A percentile compares a stretch with the other conserved stretches of the same genome.
phyloP scores from a whole-genome alignment of 2,797 vertebrate genomes.

The Poeciliopsis paucimaculata region DNA sequence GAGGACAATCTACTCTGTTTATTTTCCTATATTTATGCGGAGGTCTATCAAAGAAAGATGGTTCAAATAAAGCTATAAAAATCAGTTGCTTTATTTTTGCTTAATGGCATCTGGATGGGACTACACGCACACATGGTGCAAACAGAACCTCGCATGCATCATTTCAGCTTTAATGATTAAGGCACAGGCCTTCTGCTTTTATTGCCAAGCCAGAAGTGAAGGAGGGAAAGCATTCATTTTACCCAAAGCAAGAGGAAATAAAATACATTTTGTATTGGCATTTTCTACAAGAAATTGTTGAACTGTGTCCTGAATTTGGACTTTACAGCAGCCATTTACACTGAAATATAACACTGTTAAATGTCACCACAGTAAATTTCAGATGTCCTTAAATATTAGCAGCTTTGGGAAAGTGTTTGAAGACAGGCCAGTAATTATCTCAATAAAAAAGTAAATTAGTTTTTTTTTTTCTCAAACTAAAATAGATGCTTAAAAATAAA shows the following conservation, averaged over 20 bases:
- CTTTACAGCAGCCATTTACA: background rate
- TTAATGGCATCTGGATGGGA: background rate
- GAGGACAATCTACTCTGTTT: background rate
- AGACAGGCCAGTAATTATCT: background rate
- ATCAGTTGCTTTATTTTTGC: background rate
- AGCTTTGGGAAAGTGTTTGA: background rate
- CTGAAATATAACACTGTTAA: background rate
- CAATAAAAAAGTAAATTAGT: background rate
- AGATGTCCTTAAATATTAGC: background rate
- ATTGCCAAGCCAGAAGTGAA: background rate
- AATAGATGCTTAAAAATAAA: background rate
- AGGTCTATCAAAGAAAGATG: background rate
- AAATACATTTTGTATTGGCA: background rate
- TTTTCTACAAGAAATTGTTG: background rate
- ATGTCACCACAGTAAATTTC: background rate
- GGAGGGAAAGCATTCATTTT: background rate
- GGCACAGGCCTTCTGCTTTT: background rate
- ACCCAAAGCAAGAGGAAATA: background rate
- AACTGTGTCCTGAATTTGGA: background rate
- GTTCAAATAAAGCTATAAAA: background rate
- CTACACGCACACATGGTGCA: background rate
- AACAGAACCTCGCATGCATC: background rate
- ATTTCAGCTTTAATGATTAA: constrained; percentile 1
- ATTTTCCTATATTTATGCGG: background rate
- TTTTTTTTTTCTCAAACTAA: background rate